Conservation (phyloP, 2,113 vertebrate species). For the Albula goreensis region DNA sequence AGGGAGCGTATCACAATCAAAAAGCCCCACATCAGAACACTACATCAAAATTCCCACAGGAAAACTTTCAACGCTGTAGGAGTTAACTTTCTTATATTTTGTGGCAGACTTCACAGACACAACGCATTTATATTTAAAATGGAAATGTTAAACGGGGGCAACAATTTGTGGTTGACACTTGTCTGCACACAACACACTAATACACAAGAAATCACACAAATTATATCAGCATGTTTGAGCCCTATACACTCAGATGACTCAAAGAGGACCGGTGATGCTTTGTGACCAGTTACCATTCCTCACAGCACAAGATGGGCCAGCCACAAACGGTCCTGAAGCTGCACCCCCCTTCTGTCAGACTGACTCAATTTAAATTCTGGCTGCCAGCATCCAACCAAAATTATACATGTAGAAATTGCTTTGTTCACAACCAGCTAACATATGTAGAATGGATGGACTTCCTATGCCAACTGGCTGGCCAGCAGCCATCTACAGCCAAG, state of each 20-base stretch:
- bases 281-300: neutral
- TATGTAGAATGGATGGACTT: neutral
- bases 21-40: neutral
- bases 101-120: no score
- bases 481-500: neutral
- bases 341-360: neutral
- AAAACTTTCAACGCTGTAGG: no score
- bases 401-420: neutral
- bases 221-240: neutral
- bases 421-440: neutral
- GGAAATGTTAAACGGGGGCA: neutral
- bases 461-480: no score
- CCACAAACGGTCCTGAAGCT: neutral
- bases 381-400: neutral
- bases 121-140: no score
- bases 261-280: neutral
- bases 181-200: neutral
- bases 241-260: no score
- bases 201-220: neutral
- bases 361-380: neutral
- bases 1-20: neutral
- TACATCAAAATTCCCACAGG: neutral
- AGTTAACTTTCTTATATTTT: no score
- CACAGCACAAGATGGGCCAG: neutral
- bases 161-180: neutral